A percentile compares a stretch with the other conserved stretches of the same genome.
phyloP scores from a whole-genome alignment of 2,797 vertebrate species.

The Anguilla pacifica region DNA sequence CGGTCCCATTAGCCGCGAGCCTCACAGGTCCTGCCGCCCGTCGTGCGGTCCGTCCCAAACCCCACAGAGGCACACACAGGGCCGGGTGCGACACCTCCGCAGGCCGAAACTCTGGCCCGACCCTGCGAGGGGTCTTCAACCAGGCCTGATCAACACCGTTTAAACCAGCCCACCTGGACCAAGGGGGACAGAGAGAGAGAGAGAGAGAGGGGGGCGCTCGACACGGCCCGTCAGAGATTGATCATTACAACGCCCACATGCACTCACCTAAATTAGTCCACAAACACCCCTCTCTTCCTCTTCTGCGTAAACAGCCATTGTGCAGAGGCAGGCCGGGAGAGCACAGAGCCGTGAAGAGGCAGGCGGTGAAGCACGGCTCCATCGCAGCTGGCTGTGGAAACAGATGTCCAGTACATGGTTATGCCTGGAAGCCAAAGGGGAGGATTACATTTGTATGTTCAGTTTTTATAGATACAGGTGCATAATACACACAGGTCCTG shows the following conservation, averaged over 20 bases:
- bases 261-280: conserved; percentile 44
- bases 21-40: neutral
- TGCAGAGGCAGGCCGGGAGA: neutral
- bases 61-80: neutral
- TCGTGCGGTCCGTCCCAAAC: neutral
- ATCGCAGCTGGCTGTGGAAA: conserved; percentile 43
- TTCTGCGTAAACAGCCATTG: conserved; percentile 28
- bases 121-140: conserved; percentile 41
- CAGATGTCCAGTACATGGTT: conserved; percentile 27
- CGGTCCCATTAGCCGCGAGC: neutral
- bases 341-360: neutral
- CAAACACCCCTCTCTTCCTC: conserved; percentile 36
- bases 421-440: conserved; percentile 40
- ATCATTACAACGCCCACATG: conserved; percentile 28
- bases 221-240: conserved; percentile 43
- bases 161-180: conserved; percentile 42
- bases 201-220: conserved; percentile 25
- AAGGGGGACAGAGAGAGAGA: neutral
- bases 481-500: neutral
- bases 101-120: conserved; percentile 14
- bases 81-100: neutral
- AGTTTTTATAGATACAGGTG: conserved; percentile 5
- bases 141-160: conserved; percentile 48
- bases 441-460: conserved; percentile 51
- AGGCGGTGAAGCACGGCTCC: conserved; percentile 21